Evolutionary conservation across 2,113 vertebrate genomes (phyloP).

Genomic region (cattle (Bos taurus)): DNA sequence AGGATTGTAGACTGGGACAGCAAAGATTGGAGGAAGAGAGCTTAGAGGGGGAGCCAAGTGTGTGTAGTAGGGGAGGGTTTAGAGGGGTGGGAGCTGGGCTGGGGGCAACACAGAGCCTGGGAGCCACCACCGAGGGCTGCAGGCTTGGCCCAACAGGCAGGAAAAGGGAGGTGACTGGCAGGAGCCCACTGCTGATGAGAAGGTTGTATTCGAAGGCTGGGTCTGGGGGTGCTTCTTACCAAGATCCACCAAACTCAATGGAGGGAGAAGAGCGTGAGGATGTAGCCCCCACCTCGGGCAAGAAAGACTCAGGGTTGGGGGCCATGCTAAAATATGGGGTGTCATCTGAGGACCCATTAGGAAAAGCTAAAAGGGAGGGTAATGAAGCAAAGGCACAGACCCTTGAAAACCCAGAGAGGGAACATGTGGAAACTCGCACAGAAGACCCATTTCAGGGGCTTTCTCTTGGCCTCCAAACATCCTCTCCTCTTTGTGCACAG

Average conservation of each 20-base stretch:
- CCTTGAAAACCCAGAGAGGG: not conserved
- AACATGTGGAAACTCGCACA: rapidly evolving
- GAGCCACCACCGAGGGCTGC: not conserved
- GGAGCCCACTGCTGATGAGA: not conserved
- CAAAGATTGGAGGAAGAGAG: rapidly evolving
- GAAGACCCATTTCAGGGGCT: not conserved
- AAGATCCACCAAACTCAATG: not conserved
- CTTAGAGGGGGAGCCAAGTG: not conserved
- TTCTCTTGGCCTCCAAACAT: no score
- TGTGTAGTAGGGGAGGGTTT: rapidly evolving
- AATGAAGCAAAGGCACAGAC: not conserved
- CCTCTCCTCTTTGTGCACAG: not conserved
- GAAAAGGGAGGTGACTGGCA: not conserved
- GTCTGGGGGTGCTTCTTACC: not conserved
- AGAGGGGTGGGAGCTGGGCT: not conserved
- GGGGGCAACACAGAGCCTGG: not conserved
- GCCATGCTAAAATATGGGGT: not conserved
- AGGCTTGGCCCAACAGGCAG: no score
- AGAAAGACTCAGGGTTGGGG: no score
- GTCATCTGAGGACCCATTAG: no score
- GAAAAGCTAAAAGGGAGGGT: no score
- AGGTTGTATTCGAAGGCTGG: not conserved
- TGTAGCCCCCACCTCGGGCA: not conserved
- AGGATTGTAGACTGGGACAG: not conserved
- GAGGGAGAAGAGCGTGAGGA: rapidly evolving